Evolutionary conservation across 1,140 invertebrate species (phyloP).

Genomic region (Leptoteleia sp.): DNA sequence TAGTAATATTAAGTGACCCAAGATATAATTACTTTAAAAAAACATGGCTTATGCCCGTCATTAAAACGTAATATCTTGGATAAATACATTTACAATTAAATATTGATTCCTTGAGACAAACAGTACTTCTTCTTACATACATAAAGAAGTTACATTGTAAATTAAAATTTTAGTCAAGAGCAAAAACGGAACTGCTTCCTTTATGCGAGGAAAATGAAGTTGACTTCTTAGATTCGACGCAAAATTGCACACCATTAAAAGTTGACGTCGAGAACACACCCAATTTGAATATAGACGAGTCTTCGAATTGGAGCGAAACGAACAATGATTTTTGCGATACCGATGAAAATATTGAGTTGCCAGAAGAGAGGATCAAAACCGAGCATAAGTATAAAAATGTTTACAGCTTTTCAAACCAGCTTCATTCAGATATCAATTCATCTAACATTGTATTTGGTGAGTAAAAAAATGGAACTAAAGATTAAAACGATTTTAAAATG

Average conservation of each 20-base stretch:
- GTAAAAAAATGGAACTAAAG: not conserved
- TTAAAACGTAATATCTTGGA: too few relatives aligned
- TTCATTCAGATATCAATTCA: constrained; percentile 7
- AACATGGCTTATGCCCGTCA: too few relatives aligned
- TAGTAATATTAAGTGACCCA: too few relatives aligned
- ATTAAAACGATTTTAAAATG: not conserved
- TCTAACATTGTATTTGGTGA: constrained; percentile 23
- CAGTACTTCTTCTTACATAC: too few relatives aligned
- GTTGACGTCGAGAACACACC: constrained; percentile 5
- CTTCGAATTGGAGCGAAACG: constrained; percentile 37
- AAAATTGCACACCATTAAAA: constrained; percentile 35
- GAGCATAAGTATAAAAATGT: constrained; percentile 68
- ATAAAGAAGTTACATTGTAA: not conserved
- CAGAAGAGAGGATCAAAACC: constrained; percentile 16
- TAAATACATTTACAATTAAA: too few relatives aligned
- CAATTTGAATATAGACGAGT: constrained; percentile 25
- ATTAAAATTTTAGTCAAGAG: constrained; percentile 8
- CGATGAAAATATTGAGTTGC: constrained; percentile 17
- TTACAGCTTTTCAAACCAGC: constrained; percentile 60
- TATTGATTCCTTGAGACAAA: too few relatives aligned
- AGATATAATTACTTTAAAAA: too few relatives aligned
- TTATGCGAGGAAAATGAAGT: constrained; percentile 28
- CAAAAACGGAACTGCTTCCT: too few relatives aligned
- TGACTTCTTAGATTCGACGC: constrained; percentile 12
- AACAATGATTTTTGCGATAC: constrained; percentile 14